Evolutionary conservation across 1,140 invertebrate species (phyloP), one percentile per base, ranked within the genome.

Genomic region (Chrysoperla carnea): DNA sequence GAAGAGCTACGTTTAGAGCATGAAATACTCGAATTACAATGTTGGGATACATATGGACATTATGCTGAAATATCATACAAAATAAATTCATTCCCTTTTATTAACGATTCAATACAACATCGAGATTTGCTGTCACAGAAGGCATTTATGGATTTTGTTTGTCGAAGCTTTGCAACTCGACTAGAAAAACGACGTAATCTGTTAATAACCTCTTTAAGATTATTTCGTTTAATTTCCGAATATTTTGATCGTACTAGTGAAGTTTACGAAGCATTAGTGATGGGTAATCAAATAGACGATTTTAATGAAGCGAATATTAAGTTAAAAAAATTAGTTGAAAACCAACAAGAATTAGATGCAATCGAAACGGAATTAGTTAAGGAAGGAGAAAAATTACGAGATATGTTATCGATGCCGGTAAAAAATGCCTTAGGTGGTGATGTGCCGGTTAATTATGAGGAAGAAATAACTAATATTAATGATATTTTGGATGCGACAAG

Each of bases 111-210:
- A 1, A 29, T 36, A 23, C 55, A 58, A n/a, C 56, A 57, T 31
- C 62, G 59, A 53, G 74, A 79, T 54, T 53, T 81, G 6, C 62
- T 73, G 9, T 74, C 73, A 0, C 78, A 80, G 45, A 64, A 72
- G 46, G 77, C 80, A 50, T 80, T 80, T 53, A 84, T 86, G 81
- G 77, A 86, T 58, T 84, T 81, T 46, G 76, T 84, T 0, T 82
- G 77, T 50, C 69, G 79, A 40, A 82, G 76, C 51, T 85, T 84
- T 53, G 82, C 82, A 0, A 72, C 71, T 17, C 65, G 82, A n/a
- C 56, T 87, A 37, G 81, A 86, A 51, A 68, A 78, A 33, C 59
- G 82, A 27, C 60, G 81, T 44, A 84, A 80, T 50, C 66, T 83
- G n/a, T 56, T 87, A 6, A 81, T 84, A 36, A 81, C 80, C 4